Base-by-base conservation (phyloP, 2,888 invertebrate species). In the Lepas anatifera region DNA sequence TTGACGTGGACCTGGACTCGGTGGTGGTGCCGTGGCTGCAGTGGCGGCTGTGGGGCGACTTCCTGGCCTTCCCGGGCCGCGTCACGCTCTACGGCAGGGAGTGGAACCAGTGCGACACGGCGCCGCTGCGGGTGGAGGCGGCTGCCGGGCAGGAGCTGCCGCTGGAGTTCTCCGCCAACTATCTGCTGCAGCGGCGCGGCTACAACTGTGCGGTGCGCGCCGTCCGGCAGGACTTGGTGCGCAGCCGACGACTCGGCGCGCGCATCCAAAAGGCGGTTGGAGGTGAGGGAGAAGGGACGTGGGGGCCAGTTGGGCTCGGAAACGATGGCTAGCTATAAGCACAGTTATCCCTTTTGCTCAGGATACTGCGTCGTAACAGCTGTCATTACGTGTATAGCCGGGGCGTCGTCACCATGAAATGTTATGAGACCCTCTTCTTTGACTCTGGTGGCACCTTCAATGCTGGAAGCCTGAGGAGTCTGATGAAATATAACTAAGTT, bases 131-230 rank as follows among this genome's bases (percentile, higher is more conserved):
- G 4, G 22, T 63, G 22, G 35, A 32, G 13, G 63, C 35, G 22
- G 18, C 63, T 32, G 18, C 63, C n/a, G 63, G 63, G 35, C 18
- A 63, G 8, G 63, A 32, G 16, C n/a, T 63, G 32, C n/a, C 63
- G 32, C 63, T 63, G 18, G 63, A 63, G 63, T 63, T 63, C 35
- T 35, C 35, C 10, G 63, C 63, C 63, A 63, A 63, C 63, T 63
- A 37, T 8, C 22, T 35, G 63, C 63, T 63, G 35, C 63, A 63
- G 63, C 63, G 29, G 2, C 32, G 63, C 11, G 63, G 63, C 22
- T 63, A 35, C 35, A 63, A 8, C 32, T 63, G 63, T 10, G 22
- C 35, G 32, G 63, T 13, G 18, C 63, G 63, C 16, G 63, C n/a
- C 13, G 22, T 63, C 18, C 7, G 7, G 11, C 8, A 22, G 10